Conservation (phyloP, 2,113 vertebrate species). For the Paedocypris sp. region DNA sequence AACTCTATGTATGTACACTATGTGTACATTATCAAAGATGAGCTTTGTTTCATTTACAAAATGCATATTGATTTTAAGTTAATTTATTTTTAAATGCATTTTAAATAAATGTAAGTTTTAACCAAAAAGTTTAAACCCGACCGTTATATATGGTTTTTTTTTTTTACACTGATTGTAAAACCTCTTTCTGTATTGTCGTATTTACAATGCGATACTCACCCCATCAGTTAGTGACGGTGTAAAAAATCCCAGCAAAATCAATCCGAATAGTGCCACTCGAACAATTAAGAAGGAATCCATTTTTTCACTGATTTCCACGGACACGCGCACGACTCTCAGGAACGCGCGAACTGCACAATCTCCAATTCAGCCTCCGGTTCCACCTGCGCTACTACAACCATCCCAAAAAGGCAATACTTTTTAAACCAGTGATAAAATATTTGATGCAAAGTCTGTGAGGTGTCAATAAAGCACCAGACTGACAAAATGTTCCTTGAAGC, state of each 20-base stretch:
- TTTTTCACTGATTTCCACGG: not conserved
- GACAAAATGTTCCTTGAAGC: not conserved
- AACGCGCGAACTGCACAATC: not conserved
- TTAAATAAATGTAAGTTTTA: too few species aligned
- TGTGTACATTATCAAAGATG: too few species aligned
- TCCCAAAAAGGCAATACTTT: not conserved
- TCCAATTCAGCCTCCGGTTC: not conserved
- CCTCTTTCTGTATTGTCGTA: too few species aligned
- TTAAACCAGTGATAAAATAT: not conserved
- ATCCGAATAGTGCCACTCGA: not conserved
- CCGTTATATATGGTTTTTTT: too few species aligned
- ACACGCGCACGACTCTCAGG: not conserved
- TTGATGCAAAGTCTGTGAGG: not conserved
- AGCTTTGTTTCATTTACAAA: too few species aligned
- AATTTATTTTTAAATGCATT: too few species aligned
- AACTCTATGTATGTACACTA: too few species aligned
- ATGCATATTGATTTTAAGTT: too few species aligned
- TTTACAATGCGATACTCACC: constrained; percentile 28
- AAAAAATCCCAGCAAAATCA: constrained; percentile 11
- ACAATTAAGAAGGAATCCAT: not conserved
- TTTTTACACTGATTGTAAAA: too few species aligned
- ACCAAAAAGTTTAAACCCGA: too few species aligned
- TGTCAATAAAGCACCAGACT: not conserved
- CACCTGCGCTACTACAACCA: not conserved
- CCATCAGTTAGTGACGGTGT: not conserved